Evolutionary conservation across 2,113 vertebrate genomes (phyloP).

Genomic region (Amia ocellicauda): DNA sequence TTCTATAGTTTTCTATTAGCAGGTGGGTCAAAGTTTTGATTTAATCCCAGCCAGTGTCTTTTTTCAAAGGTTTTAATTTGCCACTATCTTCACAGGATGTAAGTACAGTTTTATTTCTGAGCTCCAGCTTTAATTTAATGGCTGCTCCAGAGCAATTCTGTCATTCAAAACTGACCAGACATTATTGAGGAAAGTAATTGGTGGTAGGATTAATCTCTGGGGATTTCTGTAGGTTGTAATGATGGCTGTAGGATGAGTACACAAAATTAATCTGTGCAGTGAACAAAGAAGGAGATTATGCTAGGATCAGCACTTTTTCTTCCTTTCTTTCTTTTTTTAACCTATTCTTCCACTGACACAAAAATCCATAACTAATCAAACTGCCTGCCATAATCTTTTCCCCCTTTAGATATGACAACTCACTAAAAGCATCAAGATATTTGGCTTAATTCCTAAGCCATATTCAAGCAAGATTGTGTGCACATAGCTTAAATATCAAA

Average conservation of each 20-base stretch:
- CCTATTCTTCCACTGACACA: slow-evolving; percentile 44
- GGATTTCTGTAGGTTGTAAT: slow-evolving; percentile 50
- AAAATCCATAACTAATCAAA: slow-evolving; percentile 57
- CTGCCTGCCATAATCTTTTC: not conserved
- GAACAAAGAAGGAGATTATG: slow-evolving; percentile 43
- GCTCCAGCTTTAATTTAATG: slow-evolving; percentile 30
- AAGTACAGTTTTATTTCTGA: too few relatives aligned
- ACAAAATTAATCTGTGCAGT: not conserved
- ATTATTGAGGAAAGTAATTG: slow-evolving; percentile 67
- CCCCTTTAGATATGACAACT: slow-evolving; percentile 12
- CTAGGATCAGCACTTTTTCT: slow-evolving; percentile 42
- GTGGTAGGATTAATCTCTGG: slow-evolving; percentile 56
- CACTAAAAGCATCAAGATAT: not conserved
- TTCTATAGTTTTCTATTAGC: too few relatives aligned
- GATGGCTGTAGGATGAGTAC: slow-evolving; percentile 24
- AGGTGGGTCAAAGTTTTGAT: too few relatives aligned
- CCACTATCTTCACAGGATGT: too few relatives aligned
- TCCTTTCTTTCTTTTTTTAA: too few relatives aligned
- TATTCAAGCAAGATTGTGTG: not conserved
- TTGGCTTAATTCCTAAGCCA: not conserved
- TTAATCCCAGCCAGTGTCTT: too few relatives aligned
- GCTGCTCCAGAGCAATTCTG: slow-evolving; percentile 38
- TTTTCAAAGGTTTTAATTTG: too few relatives aligned
- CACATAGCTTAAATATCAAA: not conserved
- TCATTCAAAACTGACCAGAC: slow-evolving; percentile 53